Percentiles rank a stretch among this genome's conserved stretches.
phyloP scores from a whole-genome alignment of 2,113 vertebrate species.

The Apodemus sylvaticus region DNA sequence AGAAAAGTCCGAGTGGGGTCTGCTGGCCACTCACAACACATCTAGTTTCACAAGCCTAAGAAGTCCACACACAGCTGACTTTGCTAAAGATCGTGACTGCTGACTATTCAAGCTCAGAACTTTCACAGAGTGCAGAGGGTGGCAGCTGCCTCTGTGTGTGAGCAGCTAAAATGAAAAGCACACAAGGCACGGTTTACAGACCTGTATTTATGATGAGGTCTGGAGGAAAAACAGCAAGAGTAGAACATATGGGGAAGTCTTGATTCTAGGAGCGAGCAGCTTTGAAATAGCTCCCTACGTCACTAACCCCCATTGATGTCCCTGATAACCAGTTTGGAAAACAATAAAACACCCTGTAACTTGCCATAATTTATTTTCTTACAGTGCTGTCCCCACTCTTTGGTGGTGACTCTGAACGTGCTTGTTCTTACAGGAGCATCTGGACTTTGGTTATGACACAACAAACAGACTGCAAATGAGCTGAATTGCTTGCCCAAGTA shows the following conservation, averaged over 20 bases:
- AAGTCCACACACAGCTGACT: conserved; percentile 58
- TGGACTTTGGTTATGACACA: conserved; percentile 6
- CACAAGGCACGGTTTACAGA: conserved; percentile 61
- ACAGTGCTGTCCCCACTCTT: conserved; percentile 39
- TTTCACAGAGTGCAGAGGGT: conserved; percentile 54
- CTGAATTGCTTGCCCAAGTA: conserved; percentile 39
- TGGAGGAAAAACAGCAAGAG: conserved; percentile 59
- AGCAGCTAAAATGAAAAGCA: conserved; percentile 48
- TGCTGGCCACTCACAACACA: conserved; percentile 55
- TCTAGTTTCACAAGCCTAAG: neutral
- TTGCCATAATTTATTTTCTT: conserved; percentile 71
- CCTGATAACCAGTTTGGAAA: conserved; percentile 60
- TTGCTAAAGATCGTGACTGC: conserved; percentile 38
- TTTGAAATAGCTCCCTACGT: conserved; percentile 72
- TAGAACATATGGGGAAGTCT: conserved; percentile 63
- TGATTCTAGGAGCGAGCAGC: conserved; percentile 65
- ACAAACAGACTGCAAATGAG: neutral
- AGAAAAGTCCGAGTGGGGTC: conserved; percentile 57
- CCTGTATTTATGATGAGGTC: conserved; percentile 69
- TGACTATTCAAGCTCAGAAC: conserved; percentile 63
- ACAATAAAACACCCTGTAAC: conserved; percentile 50
- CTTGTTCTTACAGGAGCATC: conserved; percentile 11
- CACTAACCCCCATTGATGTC: conserved; percentile 38
- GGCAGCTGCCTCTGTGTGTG: conserved; percentile 59
- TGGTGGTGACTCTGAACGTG: conserved; percentile 2